These are phyloP conservation scores for Scolopax bukidnonensis DNA, from an alignment of 2,797 vertebrate genomes.

Conservation along the genomic window DNA sequence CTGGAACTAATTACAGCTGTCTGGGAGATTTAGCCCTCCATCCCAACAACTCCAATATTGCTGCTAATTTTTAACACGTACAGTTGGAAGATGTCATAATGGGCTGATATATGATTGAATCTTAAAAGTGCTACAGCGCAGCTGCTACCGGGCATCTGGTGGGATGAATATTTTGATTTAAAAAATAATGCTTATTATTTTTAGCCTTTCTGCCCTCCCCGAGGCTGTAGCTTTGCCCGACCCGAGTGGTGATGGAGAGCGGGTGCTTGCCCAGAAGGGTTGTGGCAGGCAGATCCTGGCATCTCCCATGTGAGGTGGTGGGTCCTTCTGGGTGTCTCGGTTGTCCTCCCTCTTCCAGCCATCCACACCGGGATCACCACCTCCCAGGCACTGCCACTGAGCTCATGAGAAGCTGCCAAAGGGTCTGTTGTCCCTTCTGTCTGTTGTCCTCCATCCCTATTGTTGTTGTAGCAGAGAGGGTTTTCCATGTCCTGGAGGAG, in stretches of 20 bases:
- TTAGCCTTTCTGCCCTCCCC: neutral
- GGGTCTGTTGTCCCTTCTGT: accelerated
- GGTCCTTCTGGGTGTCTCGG: neutral
- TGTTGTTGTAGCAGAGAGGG: neutral
- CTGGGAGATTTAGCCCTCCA: conserved; percentile 70
- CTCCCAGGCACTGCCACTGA: accelerated
- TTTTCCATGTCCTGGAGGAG: neutral
- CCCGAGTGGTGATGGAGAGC: accelerated
- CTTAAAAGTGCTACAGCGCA: conserved; percentile 27
- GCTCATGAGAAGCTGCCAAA: neutral
- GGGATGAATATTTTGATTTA: neutral
- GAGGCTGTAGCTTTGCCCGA: neutral
- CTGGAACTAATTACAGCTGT: conserved; percentile 81
- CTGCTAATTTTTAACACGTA: conserved; percentile 74
- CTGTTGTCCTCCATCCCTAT: neutral
- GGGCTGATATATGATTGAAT: conserved; percentile 36
- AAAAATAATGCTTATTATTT: neutral
- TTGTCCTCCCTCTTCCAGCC: no score
- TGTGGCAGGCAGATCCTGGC: neutral
- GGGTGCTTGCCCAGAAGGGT: neutral
- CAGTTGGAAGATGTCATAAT: conserved; percentile 71
- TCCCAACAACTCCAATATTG: conserved; percentile 60
- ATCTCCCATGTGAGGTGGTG: accelerated
- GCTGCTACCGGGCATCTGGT: conserved; percentile 66
- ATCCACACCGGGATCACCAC: accelerated